Conservation (phyloP, 2,888 invertebrate genomes). For the Sycophila texana region DNA sequence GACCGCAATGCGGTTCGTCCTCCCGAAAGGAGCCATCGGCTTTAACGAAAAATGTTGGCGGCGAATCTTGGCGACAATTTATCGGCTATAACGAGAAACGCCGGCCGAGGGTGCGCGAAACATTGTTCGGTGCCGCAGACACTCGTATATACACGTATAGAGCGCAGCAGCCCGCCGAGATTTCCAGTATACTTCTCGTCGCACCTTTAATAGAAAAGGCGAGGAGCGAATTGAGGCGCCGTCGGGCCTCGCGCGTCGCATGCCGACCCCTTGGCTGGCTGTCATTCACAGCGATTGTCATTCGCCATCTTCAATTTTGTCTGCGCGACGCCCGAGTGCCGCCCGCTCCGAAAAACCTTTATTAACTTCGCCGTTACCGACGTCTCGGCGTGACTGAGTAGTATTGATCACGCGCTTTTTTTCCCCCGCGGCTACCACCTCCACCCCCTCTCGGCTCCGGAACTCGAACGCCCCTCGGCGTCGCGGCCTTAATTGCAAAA, state of each 20-base stretch:
- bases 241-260: background rate
- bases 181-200: slow-evolving; percentile 43
- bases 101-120: background rate
- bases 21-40: background rate
- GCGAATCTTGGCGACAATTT: background rate
- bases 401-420: slow-evolving; percentile 52
- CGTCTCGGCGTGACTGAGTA: slow-evolving; percentile 50
- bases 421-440: background rate
- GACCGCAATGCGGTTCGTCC: background rate
- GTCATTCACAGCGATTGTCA: slow-evolving; percentile 57
- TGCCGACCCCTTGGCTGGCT: slow-evolving; percentile 52
- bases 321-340: slow-evolving; percentile 45
- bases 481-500: slow-evolving; percentile 18
- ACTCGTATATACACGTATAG: slow-evolving; percentile 1
- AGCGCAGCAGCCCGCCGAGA: slow-evolving; percentile 13
- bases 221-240: slow-evolving; percentile 26
- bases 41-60: background rate
- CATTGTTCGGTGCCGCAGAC: background rate
- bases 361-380: slow-evolving; percentile 56
- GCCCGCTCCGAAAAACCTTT: slow-evolving; percentile 55
- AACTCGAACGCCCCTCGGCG: background rate
- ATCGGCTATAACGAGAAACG: background rate
- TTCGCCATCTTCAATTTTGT: slow-evolving; percentile 58
- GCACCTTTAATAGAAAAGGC: slow-evolving; percentile 53
- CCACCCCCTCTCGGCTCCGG: background rate